A percentile compares a stretch with the other conserved stretches of the same genome.
phyloP scores from a whole-genome alignment of 2,888 invertebrate species.

The Diarsia dahlii region DNA sequence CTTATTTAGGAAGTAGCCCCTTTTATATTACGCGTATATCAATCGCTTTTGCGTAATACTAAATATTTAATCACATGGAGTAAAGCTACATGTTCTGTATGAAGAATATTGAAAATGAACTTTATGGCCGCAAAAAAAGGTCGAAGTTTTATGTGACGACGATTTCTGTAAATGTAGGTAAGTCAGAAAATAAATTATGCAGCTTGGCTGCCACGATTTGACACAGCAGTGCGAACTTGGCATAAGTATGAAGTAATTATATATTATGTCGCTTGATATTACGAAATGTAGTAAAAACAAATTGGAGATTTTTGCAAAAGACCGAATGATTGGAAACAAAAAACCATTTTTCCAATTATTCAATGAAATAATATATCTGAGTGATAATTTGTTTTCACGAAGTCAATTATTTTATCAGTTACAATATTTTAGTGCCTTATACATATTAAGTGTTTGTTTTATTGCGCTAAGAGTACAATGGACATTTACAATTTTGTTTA shows the following conservation, averaged over 20 bases:
- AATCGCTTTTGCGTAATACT: conserved; percentile 32
- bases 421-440: conserved; percentile 54
- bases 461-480: conserved; percentile 79
- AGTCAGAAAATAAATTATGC: background rate
- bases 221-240: background rate
- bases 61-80: conserved; percentile 6
- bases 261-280: background rate
- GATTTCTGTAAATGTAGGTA: background rate
- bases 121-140: background rate
- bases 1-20: conserved; percentile 33
- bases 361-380: background rate
- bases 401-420: conserved; percentile 46
- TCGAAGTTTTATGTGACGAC: conserved; percentile 14
- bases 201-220: background rate
- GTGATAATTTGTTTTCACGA: conserved; percentile 16
- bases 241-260: background rate
- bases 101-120: conserved; percentile 13
- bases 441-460: conserved; percentile 58
- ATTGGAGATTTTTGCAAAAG: too few relatives aligned
- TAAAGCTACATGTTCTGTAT: conserved; percentile 6
- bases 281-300: background rate
- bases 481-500: conserved; percentile 67
- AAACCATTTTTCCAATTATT: background rate
- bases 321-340: background rate
- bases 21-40: conserved; percentile 27